Conservation (phyloP, 2,797 vertebrate species). For the Natrix natrix region DNA sequence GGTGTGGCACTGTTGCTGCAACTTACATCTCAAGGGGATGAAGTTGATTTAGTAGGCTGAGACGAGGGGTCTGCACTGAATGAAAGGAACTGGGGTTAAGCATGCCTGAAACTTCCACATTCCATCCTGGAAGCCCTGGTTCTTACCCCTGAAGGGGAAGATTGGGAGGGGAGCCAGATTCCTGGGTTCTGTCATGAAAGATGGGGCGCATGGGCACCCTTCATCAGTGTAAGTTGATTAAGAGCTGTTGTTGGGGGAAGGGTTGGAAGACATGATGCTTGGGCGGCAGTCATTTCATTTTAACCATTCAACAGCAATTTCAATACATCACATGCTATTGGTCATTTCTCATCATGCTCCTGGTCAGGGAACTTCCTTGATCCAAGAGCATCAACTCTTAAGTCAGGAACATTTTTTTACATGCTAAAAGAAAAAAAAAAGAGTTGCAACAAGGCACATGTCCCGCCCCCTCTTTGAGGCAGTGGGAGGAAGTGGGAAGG, state of each 20-base stretch:
- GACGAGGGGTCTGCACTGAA: not conserved
- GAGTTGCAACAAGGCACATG: conserved; percentile 19
- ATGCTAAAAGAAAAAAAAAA: conserved; percentile 25
- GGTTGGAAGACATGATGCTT: not conserved
- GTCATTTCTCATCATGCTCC: conserved; percentile 27
- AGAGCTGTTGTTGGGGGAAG: not conserved
- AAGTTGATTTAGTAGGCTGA: not conserved
- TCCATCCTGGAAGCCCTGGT: not conserved
- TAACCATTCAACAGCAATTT: conserved; percentile 6
- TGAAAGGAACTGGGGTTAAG: not conserved
- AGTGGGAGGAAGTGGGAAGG: not conserved
- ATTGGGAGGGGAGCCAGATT: not conserved
- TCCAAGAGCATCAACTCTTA: conserved; percentile 15
- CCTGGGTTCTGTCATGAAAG: not conserved
- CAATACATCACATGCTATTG: conserved; percentile 4
- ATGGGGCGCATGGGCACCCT: not conserved
- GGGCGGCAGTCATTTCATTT: not conserved
- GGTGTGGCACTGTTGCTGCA: not conserved
- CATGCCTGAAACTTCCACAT: not conserved
- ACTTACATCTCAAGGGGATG: not conserved
- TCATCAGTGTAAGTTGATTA: not conserved
- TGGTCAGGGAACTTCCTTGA: conserved; percentile 1
- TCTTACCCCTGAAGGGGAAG: not conserved
- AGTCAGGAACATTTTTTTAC: conserved; percentile 15
- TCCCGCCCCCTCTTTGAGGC: conserved; percentile 1